phyloP scores from a whole-genome alignment of 2,113 vertebrate genomes.

The Grantiella picta region DNA sequence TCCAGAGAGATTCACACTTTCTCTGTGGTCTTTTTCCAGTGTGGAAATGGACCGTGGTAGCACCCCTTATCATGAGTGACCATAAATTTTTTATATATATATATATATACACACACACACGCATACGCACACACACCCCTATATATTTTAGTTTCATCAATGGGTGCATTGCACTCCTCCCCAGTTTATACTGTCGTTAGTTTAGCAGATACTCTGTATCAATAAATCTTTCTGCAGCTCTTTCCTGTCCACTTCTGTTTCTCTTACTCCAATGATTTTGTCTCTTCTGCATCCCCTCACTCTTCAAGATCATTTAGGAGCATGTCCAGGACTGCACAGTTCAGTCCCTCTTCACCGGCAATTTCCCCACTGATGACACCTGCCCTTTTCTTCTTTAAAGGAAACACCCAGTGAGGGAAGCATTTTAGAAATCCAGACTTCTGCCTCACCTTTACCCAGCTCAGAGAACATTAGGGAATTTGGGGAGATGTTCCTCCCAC shows the following conservation, averaged over 20 bases:
- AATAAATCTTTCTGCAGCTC: background rate
- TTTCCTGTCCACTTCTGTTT: background rate
- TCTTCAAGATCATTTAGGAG: background rate
- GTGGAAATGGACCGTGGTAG: background rate
- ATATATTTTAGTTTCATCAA: background rate
- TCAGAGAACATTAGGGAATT: background rate
- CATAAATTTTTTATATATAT: background rate
- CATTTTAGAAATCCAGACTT: background rate
- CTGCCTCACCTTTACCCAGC: background rate
- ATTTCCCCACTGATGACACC: background rate
- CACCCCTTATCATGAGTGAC: background rate
- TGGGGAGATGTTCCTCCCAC: fast-evolving
- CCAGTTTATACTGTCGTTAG: background rate
- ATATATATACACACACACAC: too few relatives aligned
- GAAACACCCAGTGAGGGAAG: background rate
- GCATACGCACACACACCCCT: fast-evolving
- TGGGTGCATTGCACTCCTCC: background rate
- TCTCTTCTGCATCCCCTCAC: background rate
- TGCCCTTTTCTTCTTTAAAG: background rate
- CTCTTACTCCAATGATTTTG: background rate
- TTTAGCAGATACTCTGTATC: background rate
- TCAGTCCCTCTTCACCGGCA: background rate
- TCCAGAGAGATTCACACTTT: background rate
- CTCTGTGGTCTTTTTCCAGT: background rate
- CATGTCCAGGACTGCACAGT: background rate